Base-by-base conservation (phyloP, 2,797 vertebrate genomes). In the Epinephelus coioides region DNA sequence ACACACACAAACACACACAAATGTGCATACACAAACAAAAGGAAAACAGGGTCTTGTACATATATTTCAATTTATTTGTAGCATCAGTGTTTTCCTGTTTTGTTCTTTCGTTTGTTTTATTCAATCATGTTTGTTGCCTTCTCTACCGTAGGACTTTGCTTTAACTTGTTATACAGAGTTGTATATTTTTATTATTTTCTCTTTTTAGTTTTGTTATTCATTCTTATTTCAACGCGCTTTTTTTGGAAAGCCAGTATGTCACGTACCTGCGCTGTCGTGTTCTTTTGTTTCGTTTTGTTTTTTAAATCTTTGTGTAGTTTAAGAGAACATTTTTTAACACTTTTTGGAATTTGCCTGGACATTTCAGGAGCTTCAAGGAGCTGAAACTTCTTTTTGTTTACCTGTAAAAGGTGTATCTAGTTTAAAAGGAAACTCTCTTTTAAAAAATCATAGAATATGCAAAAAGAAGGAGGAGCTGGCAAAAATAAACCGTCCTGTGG, bases 11-110 rank as follows among this genome's bases (percentile, higher is more conserved):
- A 74, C 46, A 54, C 49, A 76, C 63, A 80, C 74, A 85, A 34
- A 83, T 78, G 84, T 89, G 76, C 90, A 89, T 89, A 92, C 89
- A 88, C 83, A 88, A 86, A 88, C 87, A 86, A 89, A 96, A 97
- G 96, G 97, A 97, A 97, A 98, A 99, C 98, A 99, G 98, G 98
- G 98, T 99, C 97, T 97, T 97, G 98, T 98, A 98, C 96, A 98
- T 98, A 98, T 95, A 97, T 97, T 97, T 97, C 95, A 93, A 96
- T 97, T 98, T 97, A 92, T 98, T 98, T 97, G 97, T 99, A 98
- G 96, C 98, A 98, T 98, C 96, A 95, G 96, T 96, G 95, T 98
- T 97, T 97, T 97, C 96, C 96, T 96, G 96, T 97, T 95, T 86
- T 83, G 84, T 91, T 93, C 64, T 89, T 72, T 91, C 78, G 69